Base-by-base conservation (phyloP, 2,113 vertebrate species). In the Genyomyrus donnyi region DNA sequence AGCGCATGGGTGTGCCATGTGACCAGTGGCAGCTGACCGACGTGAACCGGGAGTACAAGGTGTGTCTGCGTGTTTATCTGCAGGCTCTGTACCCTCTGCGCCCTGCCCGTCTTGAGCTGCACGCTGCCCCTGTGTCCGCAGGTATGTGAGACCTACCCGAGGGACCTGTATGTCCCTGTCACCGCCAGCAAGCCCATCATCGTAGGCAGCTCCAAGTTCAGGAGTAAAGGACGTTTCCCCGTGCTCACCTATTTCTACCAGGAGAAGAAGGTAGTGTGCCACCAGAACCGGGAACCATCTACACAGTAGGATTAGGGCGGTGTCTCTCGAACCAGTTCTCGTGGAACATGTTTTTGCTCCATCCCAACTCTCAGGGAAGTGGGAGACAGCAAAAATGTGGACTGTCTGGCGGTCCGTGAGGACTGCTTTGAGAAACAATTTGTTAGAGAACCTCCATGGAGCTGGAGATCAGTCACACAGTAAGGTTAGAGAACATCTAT, bases 161-260 rank as follows among this genome's bases (percentile, higher is more conserved):
- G 95, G 92, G 97, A 99, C 56, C 95, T 99, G 77, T 99, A 99
- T 52, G 98, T 98, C 93, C 98, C 98, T 46, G 95, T 95, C 91
- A 97, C 95, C 58, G 97, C 97, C 94, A 99, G 97, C 94, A 99
- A 97, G 92, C 98, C 98, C 27, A 97, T 98, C 93, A 99, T 99
- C 80, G 97, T 99, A 87, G 98, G 98, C 42, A 99, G 98, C 91
- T 99, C 98, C 93, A 99, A 99, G 94, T 99, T 99, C 93, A 96
- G 98, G 93, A 99, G 98, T 96, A 99, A 99, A 97, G 98, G 98
- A 85, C 97, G 98, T 48, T 99, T 99, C 91, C 98, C 98, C 4
- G 98, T 98, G 15, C 96, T 99, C 88, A 99, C 98, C 0, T 99
- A 99, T 92, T 99, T 98, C 92, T 97, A 98, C 93, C 97, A 97